Conservation (phyloP, 1,140 invertebrate species). For the Drosophila saltans region DNA sequence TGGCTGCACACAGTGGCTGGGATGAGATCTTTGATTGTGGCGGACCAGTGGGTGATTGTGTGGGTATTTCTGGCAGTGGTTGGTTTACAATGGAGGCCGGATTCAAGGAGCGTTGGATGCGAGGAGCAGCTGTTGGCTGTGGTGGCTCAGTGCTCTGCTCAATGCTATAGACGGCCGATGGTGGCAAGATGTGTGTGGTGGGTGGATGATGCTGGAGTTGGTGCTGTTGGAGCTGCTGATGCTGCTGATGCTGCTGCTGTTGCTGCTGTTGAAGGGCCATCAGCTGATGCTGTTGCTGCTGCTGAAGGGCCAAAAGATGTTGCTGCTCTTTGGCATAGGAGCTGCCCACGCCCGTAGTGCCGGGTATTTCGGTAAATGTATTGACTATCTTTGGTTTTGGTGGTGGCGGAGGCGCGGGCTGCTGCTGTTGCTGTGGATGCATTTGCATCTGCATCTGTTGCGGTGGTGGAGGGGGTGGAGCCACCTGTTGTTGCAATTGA, state of each 20-base stretch:
- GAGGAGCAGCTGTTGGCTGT: constrained; percentile 54
- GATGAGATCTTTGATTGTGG: constrained; percentile 72
- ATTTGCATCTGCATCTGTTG: constrained; percentile 38
- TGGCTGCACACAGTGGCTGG: constrained; percentile 79
- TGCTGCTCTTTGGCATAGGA: constrained; percentile 79
- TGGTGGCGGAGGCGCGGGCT: constrained; percentile 71
- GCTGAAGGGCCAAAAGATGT: constrained; percentile 49
- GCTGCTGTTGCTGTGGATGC: constrained; percentile 43
- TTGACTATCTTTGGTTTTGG: constrained; percentile 80
- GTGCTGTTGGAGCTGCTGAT: constrained; percentile 56
- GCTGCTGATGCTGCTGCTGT: constrained; percentile 63
- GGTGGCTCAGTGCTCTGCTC: constrained; percentile 63
- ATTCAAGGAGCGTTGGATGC: constrained; percentile 68
- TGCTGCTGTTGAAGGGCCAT: constrained; percentile 71
- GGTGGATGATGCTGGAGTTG: constrained; percentile 77
- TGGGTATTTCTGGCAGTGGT: constrained; percentile 80
- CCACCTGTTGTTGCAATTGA: constrained; percentile 22
- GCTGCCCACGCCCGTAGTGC: constrained; percentile 80
- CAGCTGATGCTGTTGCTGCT: constrained; percentile 68
- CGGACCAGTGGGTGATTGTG: constrained; percentile 45
- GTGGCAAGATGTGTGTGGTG: constrained; percentile 77
- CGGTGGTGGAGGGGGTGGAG: constrained; percentile 35
- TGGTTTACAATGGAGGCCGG: constrained; percentile 82
- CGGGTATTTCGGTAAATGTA: constrained; percentile 81
- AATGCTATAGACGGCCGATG: constrained; percentile 80